Evolutionary conservation across 2,113 vertebrate species (phyloP).

Genomic region (Elgaria multicarinata): DNA sequence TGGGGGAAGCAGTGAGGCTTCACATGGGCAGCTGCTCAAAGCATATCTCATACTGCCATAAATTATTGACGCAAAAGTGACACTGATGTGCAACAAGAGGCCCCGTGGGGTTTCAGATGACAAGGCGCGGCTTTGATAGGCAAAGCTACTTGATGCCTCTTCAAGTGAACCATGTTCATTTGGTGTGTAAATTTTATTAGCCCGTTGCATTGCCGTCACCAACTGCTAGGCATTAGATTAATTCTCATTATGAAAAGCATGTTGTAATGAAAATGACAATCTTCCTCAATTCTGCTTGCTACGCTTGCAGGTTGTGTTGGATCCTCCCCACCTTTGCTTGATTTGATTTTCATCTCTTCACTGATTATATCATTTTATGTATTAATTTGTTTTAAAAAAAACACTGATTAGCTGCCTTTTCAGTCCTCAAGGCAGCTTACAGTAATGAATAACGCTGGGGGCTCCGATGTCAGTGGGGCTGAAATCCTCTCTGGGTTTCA

Average conservation of each 20-base stretch:
- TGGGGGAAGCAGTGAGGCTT: not conserved
- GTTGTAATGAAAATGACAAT: conserved; percentile 51
- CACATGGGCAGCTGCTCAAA: not conserved
- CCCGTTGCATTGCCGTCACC: conserved; percentile 17
- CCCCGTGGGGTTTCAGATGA: not conserved
- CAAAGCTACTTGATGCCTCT: conserved; percentile 27
- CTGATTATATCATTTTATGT: not conserved
- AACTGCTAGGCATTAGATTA: conserved; percentile 37
- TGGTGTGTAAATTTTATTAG: conserved; percentile 35
- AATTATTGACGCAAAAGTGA: conserved; percentile 10
- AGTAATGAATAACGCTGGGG: too few species aligned
- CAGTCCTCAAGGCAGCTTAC: not conserved
- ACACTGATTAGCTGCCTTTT: not conserved
- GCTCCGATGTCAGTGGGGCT: too few species aligned
- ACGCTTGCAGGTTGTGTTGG: not conserved
- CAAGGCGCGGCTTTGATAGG: conserved; percentile 8
- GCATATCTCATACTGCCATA: conserved; percentile 2
- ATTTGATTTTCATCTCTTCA: not conserved
- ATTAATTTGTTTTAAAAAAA: conserved; percentile 1
- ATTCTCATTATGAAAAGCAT: conserved; percentile 52
- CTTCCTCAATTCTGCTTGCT: not conserved
- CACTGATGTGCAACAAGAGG: not conserved
- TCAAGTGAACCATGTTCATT: conserved; percentile 22
- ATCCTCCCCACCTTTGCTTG: not conserved
- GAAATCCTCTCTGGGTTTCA: too few species aligned